Conservation (phyloP, 2,797 vertebrate genomes). For the Cichlasoma orientale region DNA sequence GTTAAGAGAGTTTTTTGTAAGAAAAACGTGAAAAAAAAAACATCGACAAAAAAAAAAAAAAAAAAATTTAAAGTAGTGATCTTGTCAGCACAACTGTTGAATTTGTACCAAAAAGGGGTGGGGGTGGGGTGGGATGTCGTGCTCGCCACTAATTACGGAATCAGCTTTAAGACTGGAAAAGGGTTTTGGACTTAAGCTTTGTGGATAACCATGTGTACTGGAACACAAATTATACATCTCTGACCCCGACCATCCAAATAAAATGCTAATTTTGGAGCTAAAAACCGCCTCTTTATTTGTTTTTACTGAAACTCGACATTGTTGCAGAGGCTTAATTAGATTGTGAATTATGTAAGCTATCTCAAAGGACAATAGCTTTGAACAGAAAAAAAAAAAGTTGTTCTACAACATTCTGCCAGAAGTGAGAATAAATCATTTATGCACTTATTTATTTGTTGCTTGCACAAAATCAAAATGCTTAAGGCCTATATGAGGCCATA, state of each 20-base stretch:
- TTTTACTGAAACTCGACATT: conserved; percentile 41
- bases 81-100: conserved; percentile 97
- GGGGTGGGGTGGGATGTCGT: conserved; percentile 74
- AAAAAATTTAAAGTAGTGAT: conserved; percentile 68
- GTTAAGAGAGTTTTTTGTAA: conserved; percentile 78
- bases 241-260: conserved; percentile 98
- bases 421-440: conserved; percentile 48
- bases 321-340: conserved; percentile 62
- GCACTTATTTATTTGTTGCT: conserved; percentile 39
- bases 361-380: conserved; percentile 47
- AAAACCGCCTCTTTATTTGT: conserved; percentile 82
- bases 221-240: conserved; percentile 94
- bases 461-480: conserved; percentile 14
- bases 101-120: conserved; percentile 94
- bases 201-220: conserved; percentile 96
- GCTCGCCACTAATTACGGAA: conserved; percentile 83
- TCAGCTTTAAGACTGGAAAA: conserved; percentile 92
- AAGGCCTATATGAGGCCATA: background rate
- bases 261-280: conserved; percentile 99
- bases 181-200: conserved; percentile 90
- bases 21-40: conserved; percentile 64
- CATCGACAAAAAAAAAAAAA: conserved; percentile 53
- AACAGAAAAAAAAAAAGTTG: conserved; percentile 14
- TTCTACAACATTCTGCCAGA: conserved; percentile 16
- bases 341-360: conserved; percentile 30